Conservation (phyloP, 2,888 invertebrate genomes). For the Cerastis leucographa region DNA sequence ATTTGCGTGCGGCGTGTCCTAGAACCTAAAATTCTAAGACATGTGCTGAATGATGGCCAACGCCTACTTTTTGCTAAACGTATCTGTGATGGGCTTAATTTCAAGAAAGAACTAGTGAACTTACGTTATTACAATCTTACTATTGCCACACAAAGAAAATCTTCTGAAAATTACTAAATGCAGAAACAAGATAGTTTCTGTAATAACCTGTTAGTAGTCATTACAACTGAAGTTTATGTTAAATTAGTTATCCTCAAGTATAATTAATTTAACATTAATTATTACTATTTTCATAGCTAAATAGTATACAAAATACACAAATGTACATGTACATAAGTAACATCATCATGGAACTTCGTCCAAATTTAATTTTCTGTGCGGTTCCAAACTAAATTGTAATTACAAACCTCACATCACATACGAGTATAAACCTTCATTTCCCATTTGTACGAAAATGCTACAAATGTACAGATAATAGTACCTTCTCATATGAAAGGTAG, state of each 20-base stretch:
- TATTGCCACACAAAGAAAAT: background rate
- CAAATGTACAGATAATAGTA: slow-evolving; percentile 16
- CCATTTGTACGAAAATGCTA: slow-evolving; percentile 24
- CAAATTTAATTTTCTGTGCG: slow-evolving; percentile 33
- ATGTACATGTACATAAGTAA: too few relatives aligned
- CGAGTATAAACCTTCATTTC: slow-evolving; percentile 11
- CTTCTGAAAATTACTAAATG: background rate
- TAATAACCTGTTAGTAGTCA: too few relatives aligned
- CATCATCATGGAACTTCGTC: background rate
- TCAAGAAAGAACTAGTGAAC: background rate
- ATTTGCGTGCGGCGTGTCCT: background rate
- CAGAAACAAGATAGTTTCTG: background rate
- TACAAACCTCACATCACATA: slow-evolving; percentile 39
- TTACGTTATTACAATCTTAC: background rate
- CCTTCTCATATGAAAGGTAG: slow-evolving; percentile 38
- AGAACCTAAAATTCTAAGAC: background rate
- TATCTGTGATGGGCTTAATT: too few relatives aligned
- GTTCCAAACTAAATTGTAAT: slow-evolving; percentile 46
- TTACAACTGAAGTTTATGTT: background rate
- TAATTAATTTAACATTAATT: too few relatives aligned
- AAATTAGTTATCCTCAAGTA: too few relatives aligned
- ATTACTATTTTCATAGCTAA: background rate
- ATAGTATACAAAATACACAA: slow-evolving; percentile 7
- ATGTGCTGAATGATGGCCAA: background rate
- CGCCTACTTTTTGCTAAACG: background rate